A percentile compares a stretch with the other conserved stretches of the same genome.
Evolutionary conservation across 2,113 vertebrate genomes (phyloP).

Genomic region (Recurvirostra avosetta): DNA sequence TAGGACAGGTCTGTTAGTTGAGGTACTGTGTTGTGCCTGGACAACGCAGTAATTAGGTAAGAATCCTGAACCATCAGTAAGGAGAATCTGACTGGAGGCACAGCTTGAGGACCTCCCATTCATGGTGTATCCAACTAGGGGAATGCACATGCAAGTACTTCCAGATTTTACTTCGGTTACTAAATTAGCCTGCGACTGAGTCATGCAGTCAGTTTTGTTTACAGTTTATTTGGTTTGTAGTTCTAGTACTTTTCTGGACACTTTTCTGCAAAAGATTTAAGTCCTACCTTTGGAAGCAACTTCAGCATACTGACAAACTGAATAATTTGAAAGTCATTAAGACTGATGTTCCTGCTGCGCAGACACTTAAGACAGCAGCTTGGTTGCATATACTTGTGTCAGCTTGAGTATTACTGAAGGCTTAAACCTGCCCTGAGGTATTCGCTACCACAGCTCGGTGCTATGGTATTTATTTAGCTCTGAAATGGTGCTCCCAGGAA

Average conservation of each 20-base stretch:
- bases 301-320: neutral
- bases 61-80: neutral
- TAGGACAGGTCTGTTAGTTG: neutral
- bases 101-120: neutral
- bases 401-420: neutral
- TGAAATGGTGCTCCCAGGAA: slow-evolving; percentile 8
- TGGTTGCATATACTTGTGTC: neutral
- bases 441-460: neutral
- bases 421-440: neutral
- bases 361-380: neutral
- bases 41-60: neutral
- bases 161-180: neutral
- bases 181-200: neutral
- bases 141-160: neutral
- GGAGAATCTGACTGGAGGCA: neutral
- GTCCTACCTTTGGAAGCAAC: neutral
- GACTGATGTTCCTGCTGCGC: neutral
- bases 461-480: neutral
- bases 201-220: neutral
- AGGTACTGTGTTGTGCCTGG: neutral
- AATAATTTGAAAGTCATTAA: neutral
- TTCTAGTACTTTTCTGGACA: neutral
- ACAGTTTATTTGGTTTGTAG: neutral
- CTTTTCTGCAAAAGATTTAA: neutral
- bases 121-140: neutral